Evolutionary conservation across 2,113 vertebrate genomes (phyloP).

Genomic region (Cercopithecus mona): DNA sequence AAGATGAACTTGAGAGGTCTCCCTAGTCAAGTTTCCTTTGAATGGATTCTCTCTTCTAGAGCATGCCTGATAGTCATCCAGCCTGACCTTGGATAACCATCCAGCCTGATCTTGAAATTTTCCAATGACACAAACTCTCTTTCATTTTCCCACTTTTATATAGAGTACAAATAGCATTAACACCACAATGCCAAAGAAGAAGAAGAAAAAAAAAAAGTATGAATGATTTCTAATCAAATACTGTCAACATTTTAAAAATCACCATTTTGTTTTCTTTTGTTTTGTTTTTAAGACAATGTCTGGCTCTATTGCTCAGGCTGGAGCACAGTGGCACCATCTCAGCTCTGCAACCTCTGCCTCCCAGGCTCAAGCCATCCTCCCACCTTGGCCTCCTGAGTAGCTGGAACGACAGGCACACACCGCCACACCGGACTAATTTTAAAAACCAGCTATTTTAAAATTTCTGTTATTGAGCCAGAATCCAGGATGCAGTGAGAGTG

Average conservation of each 20-base stretch:
- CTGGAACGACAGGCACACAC: too few species aligned
- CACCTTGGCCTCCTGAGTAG: too few species aligned
- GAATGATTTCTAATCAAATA: conserved; percentile 8
- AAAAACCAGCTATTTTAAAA: not conserved
- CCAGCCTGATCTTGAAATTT: not conserved
- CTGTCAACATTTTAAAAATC: not conserved
- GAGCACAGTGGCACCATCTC: too few species aligned
- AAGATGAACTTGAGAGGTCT: not conserved
- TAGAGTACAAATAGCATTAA: not conserved
- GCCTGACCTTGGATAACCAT: not conserved
- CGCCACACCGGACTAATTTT: not conserved
- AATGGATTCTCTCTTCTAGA: not conserved
- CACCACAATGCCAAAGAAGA: not conserved
- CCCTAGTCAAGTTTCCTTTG: not conserved
- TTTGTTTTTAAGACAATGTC: too few species aligned
- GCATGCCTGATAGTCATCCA: not conserved
- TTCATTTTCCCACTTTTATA: not conserved
- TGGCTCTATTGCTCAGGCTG: too few species aligned
- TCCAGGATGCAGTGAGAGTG: too few species aligned
- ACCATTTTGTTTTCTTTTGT: too few species aligned
- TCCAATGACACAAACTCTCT: not conserved
- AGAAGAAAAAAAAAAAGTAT: not conserved
- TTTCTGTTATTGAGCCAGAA: conserved; percentile 19
- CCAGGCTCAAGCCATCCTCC: too few species aligned
- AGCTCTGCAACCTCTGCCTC: too few species aligned